Conservation (phyloP, 2,797 vertebrate genomes). For the Rhyacichthys aspro region DNA sequence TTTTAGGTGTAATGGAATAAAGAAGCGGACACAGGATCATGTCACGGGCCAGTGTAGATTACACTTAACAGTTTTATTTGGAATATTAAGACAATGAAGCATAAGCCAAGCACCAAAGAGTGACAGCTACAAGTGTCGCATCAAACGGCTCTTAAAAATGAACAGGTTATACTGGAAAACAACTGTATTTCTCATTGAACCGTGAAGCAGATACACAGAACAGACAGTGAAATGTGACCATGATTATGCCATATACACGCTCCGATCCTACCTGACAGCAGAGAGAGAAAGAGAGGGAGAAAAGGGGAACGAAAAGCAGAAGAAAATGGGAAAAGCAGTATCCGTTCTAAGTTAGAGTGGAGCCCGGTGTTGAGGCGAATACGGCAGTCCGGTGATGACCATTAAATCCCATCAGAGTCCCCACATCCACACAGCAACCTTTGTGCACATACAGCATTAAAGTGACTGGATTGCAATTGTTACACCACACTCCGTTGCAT, state of each 20-base stretch:
- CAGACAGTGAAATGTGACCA: slow-evolving; percentile 77
- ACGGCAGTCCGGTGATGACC: slow-evolving; percentile 71
- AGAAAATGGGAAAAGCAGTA: slow-evolving; percentile 56
- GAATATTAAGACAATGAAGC: slow-evolving; percentile 90
- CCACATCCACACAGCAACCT: slow-evolving; percentile 75
- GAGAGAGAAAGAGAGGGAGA: slow-evolving; percentile 30
- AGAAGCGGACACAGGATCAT: slow-evolving; percentile 40
- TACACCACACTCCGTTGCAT: slow-evolving; percentile 83
- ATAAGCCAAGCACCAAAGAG: slow-evolving; percentile 85
- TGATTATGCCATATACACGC: slow-evolving; percentile 75
- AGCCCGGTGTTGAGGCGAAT: too few species aligned
- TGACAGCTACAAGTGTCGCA: slow-evolving; percentile 84
- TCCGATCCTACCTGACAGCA: slow-evolving; percentile 70
- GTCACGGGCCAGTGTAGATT: slow-evolving; percentile 69
- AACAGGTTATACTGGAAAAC: slow-evolving; percentile 79
- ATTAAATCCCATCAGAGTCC: slow-evolving; percentile 81
- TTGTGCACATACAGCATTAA: slow-evolving; percentile 85
- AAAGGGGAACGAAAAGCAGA: slow-evolving; percentile 35
- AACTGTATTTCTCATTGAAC: slow-evolving; percentile 51
- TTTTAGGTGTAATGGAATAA: not conserved
- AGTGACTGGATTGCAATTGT: slow-evolving; percentile 82
- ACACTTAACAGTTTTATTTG: slow-evolving; percentile 86
- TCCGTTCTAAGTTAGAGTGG: slow-evolving; percentile 63
- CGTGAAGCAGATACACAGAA: slow-evolving; percentile 71
- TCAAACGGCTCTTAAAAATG: slow-evolving; percentile 81